Evolutionary conservation across 2,113 vertebrate genomes (phyloP), one percentile per base, ranked within the genome.

Genomic region (Geothlypis trichas): DNA sequence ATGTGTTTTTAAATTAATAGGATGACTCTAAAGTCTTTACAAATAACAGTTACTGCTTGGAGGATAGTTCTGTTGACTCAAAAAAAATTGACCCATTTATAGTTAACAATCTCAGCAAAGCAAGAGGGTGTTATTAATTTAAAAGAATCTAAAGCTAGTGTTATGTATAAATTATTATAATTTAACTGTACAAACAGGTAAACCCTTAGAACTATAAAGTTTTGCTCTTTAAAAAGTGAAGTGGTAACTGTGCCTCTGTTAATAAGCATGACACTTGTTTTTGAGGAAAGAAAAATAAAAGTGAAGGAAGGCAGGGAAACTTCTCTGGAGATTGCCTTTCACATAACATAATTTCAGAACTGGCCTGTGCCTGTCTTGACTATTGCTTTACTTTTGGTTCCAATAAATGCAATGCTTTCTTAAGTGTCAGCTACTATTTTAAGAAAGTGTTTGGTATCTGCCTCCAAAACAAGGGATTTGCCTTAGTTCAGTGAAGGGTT

Each of bases 1-100:
- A 54, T 37, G 11, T 80, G 16, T 42, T 85, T 96, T 92, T 61
- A 86, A 95, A 96, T 96, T 95, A 95, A 90, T 92, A 93, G 58
- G 72, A 85, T 68, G 61, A 89, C 84, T 93, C 77, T 77, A n/a
- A 94, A 66, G 44, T 81, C n/a, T 79, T 95, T 94, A 85, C 23
- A 68, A 84, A 82, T 87, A 85, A 46, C 28, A 87, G 58, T 72
- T 91, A 87, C 69, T 91, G 89, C 67, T 93, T 89, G 73, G 81
- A 95, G 41, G 68, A 68, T 86, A 86, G 75, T 84, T 95, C 63
- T 95, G 39, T 79, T 96, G 79, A 92, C 65, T 90, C 67, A 76
- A 91, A 73, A 96, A 91, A 91, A 33, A 8, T 23, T 52, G 78
- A 87, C 74, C 46, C 55, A 67, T 23, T 95, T 96, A 57, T 72